Evolutionary conservation across 2,888 invertebrate genomes (phyloP), one percentile per base, ranked within the genome.

Genomic region (Pyrocoelia pectoralis): DNA sequence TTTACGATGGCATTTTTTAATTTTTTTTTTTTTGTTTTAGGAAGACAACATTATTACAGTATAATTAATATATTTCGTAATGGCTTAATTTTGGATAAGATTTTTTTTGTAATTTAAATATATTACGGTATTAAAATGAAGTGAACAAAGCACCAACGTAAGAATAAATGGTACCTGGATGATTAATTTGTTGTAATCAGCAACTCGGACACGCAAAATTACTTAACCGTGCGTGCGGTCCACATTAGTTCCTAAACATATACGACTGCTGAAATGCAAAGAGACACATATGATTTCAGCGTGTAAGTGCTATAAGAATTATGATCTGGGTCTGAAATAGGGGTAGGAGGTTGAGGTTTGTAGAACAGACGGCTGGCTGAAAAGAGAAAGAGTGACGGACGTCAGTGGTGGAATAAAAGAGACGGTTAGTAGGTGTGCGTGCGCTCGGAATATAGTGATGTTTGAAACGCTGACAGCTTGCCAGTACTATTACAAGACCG

Each of bases 401-500:
- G 14, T 29, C 57, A 18, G 57, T 64, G 67, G 58, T 61, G 70
- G 57, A 52, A 69, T 61, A 72, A 73, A 70, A 68, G 74, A 73
- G 72, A 73, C 70, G 68, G 69, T 67, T 66, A 72, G 73, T 73
- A 74, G 73, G 77, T 76, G 76, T 80, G 80, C 79, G 80, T 80
- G 80, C 80, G 80, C 79, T 73, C 77, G 75, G 76, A 76, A 77
- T 78, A 73, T 75, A 79, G 80, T 81, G 82, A 82, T 81, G 81
- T 82, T 81, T 81, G 81, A 80, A 81, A 80, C 79, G 81, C 82
- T 82, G 82, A 82, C 82, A 82, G 79, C 79, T 80, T 80, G 80
- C 79, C 79, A 80, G 79, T 77, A 79, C 79, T 81, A 80, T 81
- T 80, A 80, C 76, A 78, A 77, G 75, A 76, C 75, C 76, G 76